phyloP scores from a whole-genome alignment of 2,888 invertebrate genomes.

The Scrobipalpa costella region DNA sequence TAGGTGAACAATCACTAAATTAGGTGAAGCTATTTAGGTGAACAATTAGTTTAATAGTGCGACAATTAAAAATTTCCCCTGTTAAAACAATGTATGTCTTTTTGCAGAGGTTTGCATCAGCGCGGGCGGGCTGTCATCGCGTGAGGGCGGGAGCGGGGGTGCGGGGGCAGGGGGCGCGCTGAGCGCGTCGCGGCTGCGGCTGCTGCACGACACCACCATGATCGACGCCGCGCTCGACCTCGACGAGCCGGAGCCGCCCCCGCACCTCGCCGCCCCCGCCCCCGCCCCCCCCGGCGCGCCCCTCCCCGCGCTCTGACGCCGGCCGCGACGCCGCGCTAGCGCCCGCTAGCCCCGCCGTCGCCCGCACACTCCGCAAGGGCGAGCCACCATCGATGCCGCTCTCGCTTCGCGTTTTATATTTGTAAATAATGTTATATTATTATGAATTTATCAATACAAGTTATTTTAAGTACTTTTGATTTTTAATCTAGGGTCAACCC shows the following conservation, averaged over 20 bases:
- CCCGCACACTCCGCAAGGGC: conserved; percentile 27
- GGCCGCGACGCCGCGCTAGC: conserved; percentile 33
- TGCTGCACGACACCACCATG: conserved; percentile 94
- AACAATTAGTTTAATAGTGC: no score
- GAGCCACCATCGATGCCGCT: conserved; percentile 18
- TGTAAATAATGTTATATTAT: conserved; percentile 20
- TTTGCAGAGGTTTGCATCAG: conserved; percentile 42
- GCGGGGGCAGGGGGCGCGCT: conserved; percentile 63
- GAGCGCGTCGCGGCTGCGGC: conserved; percentile 87
- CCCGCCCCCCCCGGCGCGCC: conserved; percentile 29
- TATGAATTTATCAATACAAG: conserved; percentile 12
- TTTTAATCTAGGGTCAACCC: no score
- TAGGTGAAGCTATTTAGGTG: no score
- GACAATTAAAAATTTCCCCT: no score
- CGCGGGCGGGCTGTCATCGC: conserved; percentile 36
- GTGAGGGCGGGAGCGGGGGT: conserved; percentile 35
- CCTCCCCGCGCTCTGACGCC: conserved; percentile 27
- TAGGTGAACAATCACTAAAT: no score
- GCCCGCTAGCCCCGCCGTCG: conserved; percentile 32
- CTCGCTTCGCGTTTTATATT: conserved; percentile 13
- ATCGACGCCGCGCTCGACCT: conserved; percentile 94
- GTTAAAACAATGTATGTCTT: neutral
- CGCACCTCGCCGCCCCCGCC: conserved; percentile 39
- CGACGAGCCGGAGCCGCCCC: conserved; percentile 86
- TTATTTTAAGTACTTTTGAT: conserved; percentile 8